Evolutionary conservation across 2,797 vertebrate genomes (phyloP).

Genomic region (Gastrophryne carolinensis): DNA sequence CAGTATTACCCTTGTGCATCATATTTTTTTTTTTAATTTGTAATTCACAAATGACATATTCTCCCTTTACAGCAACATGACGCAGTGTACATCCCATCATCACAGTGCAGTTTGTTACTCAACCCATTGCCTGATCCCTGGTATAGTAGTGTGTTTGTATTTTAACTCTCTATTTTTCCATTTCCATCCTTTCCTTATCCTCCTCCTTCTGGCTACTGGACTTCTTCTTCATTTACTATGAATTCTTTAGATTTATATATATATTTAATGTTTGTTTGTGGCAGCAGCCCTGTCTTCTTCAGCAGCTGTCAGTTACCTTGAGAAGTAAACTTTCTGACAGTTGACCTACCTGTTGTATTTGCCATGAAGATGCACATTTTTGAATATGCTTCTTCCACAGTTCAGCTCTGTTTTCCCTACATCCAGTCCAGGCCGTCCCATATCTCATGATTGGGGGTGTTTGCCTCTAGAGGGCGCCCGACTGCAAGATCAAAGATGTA

Average conservation of each 20-base stretch:
- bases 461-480: too few species aligned
- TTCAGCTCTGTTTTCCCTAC: too few species aligned
- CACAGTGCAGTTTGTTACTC: slow-evolving; percentile 68
- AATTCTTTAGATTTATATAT: not conserved
- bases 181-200: slow-evolving; percentile 1
- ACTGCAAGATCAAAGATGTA: too few species aligned
- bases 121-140: slow-evolving; percentile 61
- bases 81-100: slow-evolving; percentile 67
- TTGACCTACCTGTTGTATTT: too few species aligned
- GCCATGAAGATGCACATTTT: too few species aligned
- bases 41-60: slow-evolving; percentile 65
- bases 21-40: not conserved
- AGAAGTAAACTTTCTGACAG: too few species aligned
- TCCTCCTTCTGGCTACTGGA: not conserved
- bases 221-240: not conserved
- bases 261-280: not conserved
- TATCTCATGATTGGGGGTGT: too few species aligned
- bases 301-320: too few species aligned
- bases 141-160: slow-evolving; percentile 68
- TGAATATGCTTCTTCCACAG: too few species aligned
- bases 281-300: not conserved
- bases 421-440: too few species aligned
- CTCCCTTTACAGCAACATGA: slow-evolving; percentile 73
- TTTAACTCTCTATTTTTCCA: not conserved
- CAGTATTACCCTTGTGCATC: too few species aligned